Conservation (phyloP, 2,113 vertebrate species). For the Lycocorax pyrrhopterus region DNA sequence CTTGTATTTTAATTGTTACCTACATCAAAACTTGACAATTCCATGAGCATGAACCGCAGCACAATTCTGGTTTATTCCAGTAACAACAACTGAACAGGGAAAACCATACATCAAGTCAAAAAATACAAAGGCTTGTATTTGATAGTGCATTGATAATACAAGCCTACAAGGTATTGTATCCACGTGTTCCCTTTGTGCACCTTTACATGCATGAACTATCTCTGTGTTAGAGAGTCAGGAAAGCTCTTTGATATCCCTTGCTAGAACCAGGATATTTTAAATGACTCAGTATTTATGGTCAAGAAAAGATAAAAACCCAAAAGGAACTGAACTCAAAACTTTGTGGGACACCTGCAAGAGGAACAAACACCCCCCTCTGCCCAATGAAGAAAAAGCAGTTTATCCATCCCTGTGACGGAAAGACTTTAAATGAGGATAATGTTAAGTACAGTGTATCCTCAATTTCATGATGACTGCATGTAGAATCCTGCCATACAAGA, state of each 20-base stretch:
- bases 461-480: background rate
- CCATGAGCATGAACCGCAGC: background rate
- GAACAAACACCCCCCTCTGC: background rate
- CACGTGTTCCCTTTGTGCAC: background rate
- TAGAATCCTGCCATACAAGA: accelerated
- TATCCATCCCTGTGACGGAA: background rate
- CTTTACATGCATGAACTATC: background rate
- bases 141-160: background rate
- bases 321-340: background rate
- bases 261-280: background rate
- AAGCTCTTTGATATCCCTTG: background rate
- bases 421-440: background rate
- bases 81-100: background rate
- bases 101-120: background rate
- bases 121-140: background rate
- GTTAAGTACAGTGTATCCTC: background rate
- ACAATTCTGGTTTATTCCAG: background rate
- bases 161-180: background rate
- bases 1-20: background rate
- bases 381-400: background rate
- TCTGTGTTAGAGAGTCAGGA: background rate
- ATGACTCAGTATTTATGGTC: background rate
- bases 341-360: background rate
- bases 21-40: background rate
- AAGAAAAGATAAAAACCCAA: background rate